Evolutionary conservation across 2,797 vertebrate genomes (phyloP), one percentile per base, ranked within the genome.

Genomic region (Poecile montanus): DNA sequence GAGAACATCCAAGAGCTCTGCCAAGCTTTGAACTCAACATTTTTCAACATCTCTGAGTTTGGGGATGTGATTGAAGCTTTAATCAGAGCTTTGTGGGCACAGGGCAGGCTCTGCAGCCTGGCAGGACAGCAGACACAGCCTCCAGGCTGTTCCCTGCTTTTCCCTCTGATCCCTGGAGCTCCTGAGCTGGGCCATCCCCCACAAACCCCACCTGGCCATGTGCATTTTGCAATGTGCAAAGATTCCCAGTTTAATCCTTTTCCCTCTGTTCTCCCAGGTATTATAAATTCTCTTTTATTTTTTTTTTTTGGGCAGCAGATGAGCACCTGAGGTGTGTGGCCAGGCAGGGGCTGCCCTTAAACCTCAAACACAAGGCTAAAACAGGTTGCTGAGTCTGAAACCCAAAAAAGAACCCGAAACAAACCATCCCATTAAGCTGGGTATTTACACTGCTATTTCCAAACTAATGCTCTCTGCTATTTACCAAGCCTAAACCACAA

Each of bases 391-490:
- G 79, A 75, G 91, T 20, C 82, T n/a, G 2, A 26, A 61, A 60
- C 89, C 87, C 85, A 53, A 86, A 92, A 93, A 89, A 75, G 96
- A 75, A 84, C 82, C 89, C 18, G 62, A 73, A 88, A 60, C 91
- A 93, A 92, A 50, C 82, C 88, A 67, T 51, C 66, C 85, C 71
- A 44, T 81, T 81, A 95, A 91, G 58, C 62, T 44, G 73, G 60
- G 38, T 81, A 82, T 94, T 96, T 95, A 95, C 26, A 0, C n/a
- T 92, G 85, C 92, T 95, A 63, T 96, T 96, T 96, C 91, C 90
- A 96, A 95, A 61, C 91, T 92, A 92, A 96, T 91, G 85, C 87
- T 89, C 68, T 48, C 85, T 91, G 73, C 89, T 96, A 73, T 96
- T 95, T 96, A 94, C 94, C 0, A 0, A 95, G 84, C 84, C 76